A percentile compares a stretch with the other conserved stretches of the same genome.
Evolutionary conservation across 1,140 invertebrate species (phyloP).

Genomic region (Ceratoteleas bidentatus): DNA sequence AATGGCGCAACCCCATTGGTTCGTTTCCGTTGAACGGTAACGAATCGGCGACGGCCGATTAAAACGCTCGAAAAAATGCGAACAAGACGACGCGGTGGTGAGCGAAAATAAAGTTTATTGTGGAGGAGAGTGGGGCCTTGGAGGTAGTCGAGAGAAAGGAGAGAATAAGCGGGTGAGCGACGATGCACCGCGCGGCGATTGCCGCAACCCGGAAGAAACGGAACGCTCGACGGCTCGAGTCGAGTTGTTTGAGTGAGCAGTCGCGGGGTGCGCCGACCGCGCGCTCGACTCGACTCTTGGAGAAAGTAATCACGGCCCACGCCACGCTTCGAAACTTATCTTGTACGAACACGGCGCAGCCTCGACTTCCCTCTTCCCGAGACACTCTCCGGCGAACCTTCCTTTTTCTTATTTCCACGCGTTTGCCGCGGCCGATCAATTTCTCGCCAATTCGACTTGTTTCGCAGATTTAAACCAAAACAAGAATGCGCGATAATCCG

Average conservation of each 20-base stretch:
- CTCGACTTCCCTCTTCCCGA: constrained; percentile 61
- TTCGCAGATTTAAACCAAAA: background rate
- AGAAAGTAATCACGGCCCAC: constrained; percentile 76
- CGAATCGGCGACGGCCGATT: constrained; percentile 40
- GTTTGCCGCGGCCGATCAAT: too few species aligned
- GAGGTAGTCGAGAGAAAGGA: constrained; percentile 60
- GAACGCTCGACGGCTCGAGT: constrained; percentile 67
- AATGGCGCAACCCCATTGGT: background rate
- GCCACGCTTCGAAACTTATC: constrained; percentile 70
- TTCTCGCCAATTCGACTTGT: background rate
- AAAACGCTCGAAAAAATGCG: constrained; percentile 48
- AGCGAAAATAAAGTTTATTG: constrained; percentile 61
- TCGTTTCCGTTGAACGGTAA: constrained; percentile 40
- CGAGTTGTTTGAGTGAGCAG: constrained; percentile 64
- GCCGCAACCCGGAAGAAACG: constrained; percentile 74
- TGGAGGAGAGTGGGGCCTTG: constrained; percentile 52
- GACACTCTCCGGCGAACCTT: constrained; percentile 36
- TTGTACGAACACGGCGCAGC: constrained; percentile 40
- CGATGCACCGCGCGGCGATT: constrained; percentile 59
- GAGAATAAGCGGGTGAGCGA: constrained; percentile 56
- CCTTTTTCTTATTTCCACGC: constrained; percentile 8
- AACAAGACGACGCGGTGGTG: constrained; percentile 35
- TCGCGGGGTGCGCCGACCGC: constrained; percentile 70
- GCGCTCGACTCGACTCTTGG: constrained; percentile 66
- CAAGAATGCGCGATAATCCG: too few species aligned